These are phyloP conservation scores for Chaunax sp. DNA, from an alignment of 2,797 vertebrate genomes.

Conservation along the genomic window DNA sequence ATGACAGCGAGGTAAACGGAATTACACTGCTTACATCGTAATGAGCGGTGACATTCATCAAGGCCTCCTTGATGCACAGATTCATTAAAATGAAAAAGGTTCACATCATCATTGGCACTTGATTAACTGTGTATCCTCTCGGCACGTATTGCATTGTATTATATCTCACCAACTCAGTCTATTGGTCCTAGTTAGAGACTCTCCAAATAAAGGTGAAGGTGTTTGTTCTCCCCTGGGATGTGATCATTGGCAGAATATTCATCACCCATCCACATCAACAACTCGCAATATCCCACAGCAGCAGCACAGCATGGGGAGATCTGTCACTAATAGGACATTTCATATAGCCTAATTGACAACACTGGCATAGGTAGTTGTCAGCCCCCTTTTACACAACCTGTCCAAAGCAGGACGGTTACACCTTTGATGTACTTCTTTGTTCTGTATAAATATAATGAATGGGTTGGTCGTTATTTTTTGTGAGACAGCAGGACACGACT, in stretches of 20 bases:
- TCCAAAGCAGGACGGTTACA: too few relatives aligned
- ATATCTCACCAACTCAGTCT: constrained; percentile 1
- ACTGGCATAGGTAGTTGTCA: background rate
- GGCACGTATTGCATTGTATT: constrained; percentile 4
- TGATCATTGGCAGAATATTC: constrained; percentile 54
- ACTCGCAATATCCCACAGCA: constrained; percentile 29
- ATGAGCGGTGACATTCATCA: background rate
- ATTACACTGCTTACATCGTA: background rate
- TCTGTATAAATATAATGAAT: too few relatives aligned
- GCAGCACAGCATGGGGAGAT: constrained; percentile 12
- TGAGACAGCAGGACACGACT: too few relatives aligned
- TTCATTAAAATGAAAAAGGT: background rate
- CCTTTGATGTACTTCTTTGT: too few relatives aligned
- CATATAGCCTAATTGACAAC: constrained; percentile 14
- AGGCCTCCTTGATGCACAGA: background rate
- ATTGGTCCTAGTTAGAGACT: constrained; percentile 9
- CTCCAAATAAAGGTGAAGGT: constrained; percentile 16
- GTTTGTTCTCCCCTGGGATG: constrained; percentile 35
- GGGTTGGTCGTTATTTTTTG: too few relatives aligned
- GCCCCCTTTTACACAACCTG: too few relatives aligned
- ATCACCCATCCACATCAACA: constrained; percentile 34
- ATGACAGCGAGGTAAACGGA: background rate
- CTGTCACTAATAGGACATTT: constrained; percentile 23
- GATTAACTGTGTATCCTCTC: background rate
- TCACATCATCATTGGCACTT: background rate